Percentiles rank a stretch among this genome's conserved stretches.
Conservation (phyloP, 2,797 vertebrate genomes). For the Trachops cirrhosus region DNA sequence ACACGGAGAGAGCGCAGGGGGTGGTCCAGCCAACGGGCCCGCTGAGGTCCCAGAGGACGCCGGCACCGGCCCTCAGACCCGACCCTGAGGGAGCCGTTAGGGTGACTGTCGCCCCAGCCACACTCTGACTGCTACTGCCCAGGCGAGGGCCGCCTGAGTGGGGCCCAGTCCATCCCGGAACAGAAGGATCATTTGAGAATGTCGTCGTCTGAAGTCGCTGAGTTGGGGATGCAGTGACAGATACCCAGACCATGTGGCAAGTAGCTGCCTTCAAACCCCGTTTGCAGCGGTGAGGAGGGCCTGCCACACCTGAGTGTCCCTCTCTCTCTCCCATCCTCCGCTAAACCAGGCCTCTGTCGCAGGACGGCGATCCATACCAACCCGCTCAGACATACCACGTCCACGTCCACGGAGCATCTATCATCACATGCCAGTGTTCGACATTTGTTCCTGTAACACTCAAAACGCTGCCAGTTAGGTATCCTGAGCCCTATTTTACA, state of each 20-base stretch:
- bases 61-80: not conserved
- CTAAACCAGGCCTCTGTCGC: not conserved
- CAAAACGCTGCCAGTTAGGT: not conserved
- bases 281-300: not conserved
- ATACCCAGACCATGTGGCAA: not conserved
- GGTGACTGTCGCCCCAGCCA: not conserved
- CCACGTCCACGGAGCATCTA: fast-evolving
- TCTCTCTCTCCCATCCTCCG: not conserved
- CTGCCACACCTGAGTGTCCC: not conserved
- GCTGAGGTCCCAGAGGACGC: not conserved
- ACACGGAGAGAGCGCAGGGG: not conserved
- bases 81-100: not conserved
- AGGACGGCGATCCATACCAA: fast-evolving
- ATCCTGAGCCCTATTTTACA: not conserved
- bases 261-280: not conserved
- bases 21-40: not conserved
- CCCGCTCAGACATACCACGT: not conserved
- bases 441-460: fast-evolving
- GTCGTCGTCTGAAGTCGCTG: not conserved
- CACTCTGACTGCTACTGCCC: not conserved
- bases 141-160: not conserved
- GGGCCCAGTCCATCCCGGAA: not conserved
- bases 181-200: not conserved
- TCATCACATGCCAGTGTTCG: not conserved
- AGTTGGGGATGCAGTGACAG: not conserved